Conservation (phyloP, 2,888 invertebrate genomes). For the Apeira syringaria region DNA sequence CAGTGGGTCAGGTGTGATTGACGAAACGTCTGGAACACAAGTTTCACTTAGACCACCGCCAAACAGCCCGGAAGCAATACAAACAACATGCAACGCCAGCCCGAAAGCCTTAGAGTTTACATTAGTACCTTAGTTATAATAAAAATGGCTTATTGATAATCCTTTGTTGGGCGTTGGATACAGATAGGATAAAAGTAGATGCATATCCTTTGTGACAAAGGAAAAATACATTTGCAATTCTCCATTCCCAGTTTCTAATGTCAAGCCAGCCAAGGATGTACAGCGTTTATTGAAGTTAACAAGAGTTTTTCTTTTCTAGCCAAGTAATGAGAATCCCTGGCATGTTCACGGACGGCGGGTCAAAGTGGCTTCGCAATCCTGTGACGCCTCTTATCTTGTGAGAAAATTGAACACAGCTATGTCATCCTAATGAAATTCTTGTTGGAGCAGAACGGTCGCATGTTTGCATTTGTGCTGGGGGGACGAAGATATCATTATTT, state of each 20-base stretch:
- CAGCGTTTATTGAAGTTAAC: conserved; percentile 24
- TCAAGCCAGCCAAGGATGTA: conserved; percentile 2
- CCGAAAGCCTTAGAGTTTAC: too few relatives aligned
- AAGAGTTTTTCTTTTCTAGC: conserved; percentile 58
- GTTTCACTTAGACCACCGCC: too few relatives aligned
- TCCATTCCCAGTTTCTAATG: background rate
- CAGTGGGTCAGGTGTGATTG: too few relatives aligned
- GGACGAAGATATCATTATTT: conserved; percentile 11
- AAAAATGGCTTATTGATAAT: too few relatives aligned
- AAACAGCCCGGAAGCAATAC: too few relatives aligned
- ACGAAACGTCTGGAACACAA: too few relatives aligned
- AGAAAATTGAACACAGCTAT: conserved; percentile 74
- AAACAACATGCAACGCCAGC: too few relatives aligned
- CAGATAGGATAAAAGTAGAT: too few relatives aligned
- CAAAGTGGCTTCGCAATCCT: conserved; percentile 72
- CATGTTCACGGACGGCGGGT: conserved; percentile 71
- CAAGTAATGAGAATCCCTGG: conserved; percentile 68
- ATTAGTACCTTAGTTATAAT: too few relatives aligned
- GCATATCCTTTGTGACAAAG: too few relatives aligned
- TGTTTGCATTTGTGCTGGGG: conserved; percentile 39
- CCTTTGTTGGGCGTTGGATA: too few relatives aligned
- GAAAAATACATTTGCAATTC: too few relatives aligned
- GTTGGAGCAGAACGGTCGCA: conserved; percentile 22
- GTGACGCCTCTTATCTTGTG: conserved; percentile 51
- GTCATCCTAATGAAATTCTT: conserved; percentile 79